Conservation (phyloP, 2,888 invertebrate species). For the Cheiracanthium punctorium region DNA sequence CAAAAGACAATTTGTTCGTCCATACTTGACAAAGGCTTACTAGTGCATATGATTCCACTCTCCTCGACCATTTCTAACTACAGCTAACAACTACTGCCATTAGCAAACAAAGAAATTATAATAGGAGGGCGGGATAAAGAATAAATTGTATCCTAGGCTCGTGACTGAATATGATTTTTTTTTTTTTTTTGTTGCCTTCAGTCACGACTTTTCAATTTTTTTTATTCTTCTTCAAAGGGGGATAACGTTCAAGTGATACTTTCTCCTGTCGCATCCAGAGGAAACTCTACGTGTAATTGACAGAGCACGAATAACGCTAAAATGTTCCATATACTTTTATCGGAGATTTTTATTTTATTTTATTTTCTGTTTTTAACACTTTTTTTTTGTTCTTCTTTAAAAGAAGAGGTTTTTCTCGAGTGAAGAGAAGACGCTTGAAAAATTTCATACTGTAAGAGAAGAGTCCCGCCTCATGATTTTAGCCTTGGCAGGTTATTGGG, state of each 20-base stretch:
- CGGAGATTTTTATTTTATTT: not conserved
- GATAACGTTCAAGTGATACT: constrained; percentile 4
- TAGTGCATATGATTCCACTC: not conserved
- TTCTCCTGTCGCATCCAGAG: not conserved
- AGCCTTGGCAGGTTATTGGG: not conserved
- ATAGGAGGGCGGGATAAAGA: constrained; percentile 35
- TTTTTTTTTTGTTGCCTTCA: constrained; percentile 12
- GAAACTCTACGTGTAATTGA: constrained; percentile 1
- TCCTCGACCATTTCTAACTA: not conserved
- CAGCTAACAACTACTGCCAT: constrained; percentile 41
- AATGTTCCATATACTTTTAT: not conserved
- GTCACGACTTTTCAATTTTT: constrained; percentile 39
- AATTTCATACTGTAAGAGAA: not conserved
- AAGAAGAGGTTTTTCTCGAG: too few species aligned
- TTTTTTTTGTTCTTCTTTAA: too few species aligned
- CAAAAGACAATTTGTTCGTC: constrained; percentile 34
- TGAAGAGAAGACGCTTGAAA: not conserved
- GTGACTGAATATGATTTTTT: constrained; percentile 50
- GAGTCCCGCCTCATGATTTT: not conserved
- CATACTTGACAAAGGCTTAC: constrained; percentile 1
- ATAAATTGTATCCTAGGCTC: constrained; percentile 51
- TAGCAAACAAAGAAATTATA: constrained; percentile 60
- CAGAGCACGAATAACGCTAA: not conserved
- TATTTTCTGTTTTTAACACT: not conserved
- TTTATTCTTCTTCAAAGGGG: not conserved